Conservation (phyloP, 30 jellyfish, hydroid and myxozoan genomes). For the Aurelia aurita complex sp. Pacific region DNA sequence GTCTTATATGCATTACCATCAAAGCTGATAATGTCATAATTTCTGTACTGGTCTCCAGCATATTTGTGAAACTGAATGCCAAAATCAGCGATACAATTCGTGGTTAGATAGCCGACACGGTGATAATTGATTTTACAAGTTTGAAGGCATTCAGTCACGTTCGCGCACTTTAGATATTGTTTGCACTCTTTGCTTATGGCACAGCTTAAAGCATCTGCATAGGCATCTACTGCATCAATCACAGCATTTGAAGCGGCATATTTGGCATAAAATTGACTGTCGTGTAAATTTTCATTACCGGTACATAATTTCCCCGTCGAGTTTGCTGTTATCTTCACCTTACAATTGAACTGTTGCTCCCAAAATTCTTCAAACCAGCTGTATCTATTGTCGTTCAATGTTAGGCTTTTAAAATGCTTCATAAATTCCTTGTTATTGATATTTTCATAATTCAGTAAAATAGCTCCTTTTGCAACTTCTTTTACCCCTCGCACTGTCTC, state of each 20-base stretch:
- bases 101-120: no score
- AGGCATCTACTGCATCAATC: conserved; percentile 38
- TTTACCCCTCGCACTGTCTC: background rate
- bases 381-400: background rate
- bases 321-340: no score
- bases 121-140: background rate
- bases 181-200: conserved; percentile 3
- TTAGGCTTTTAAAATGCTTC: conserved; percentile 31
- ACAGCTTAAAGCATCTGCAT: no score
- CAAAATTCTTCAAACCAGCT: conserved; percentile 67
- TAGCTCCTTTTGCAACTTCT: conserved; percentile 49
- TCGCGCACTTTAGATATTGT: background rate
- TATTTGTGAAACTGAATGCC: background rate
- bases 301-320: background rate
- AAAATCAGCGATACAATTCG: no score
- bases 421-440: background rate
- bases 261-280: conserved; percentile 15
- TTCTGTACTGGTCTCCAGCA: background rate
- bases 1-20: background rate
- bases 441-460: conserved; percentile 21
- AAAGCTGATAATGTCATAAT: background rate
- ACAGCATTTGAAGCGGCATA: conserved; percentile 49
- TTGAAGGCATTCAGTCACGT: background rate
- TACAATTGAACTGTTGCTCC: conserved; percentile 52
- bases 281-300: conserved; percentile 31